phyloP scores from a whole-genome alignment of 1,140 invertebrate species.

The Armadillidium nasatum region DNA sequence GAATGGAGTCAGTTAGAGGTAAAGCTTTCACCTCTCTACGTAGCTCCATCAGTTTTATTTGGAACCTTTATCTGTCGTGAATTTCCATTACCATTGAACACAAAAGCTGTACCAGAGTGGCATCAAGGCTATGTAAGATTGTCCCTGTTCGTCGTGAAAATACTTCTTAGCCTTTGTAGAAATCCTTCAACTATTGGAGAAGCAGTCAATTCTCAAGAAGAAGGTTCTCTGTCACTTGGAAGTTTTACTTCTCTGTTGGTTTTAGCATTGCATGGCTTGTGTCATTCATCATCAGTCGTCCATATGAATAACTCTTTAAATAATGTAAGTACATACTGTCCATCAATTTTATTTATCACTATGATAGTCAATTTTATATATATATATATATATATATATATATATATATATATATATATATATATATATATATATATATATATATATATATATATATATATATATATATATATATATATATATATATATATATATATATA shows the following conservation, averaged over 20 bases:
- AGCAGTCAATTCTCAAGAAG: background rate
- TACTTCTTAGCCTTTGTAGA: background rate
- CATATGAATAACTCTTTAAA: background rate
- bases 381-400: slow-evolving; percentile 18
- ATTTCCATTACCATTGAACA: background rate
- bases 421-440: slow-evolving; percentile 21
- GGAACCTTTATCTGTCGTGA: background rate
- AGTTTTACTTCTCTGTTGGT: background rate
- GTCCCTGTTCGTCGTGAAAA: background rate
- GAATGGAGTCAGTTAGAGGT: background rate
- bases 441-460: slow-evolving; percentile 26
- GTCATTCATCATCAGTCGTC: background rate
- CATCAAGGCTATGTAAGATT: background rate
- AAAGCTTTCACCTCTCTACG: background rate
- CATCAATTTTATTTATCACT: too few relatives aligned
- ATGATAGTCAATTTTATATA: background rate
- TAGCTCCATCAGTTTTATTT: background rate
- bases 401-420: slow-evolving; percentile 25
- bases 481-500: slow-evolving; percentile 30
- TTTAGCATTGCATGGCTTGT: background rate
- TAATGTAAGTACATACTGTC: background rate
- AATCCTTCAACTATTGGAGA: background rate
- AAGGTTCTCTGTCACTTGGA: background rate
- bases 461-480: slow-evolving; percentile 28
- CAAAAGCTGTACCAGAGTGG: background rate